Evolutionary conservation across 2,888 invertebrate genomes (phyloP), one percentile per base, ranked within the genome.

Genomic region (Cataglyphis cursor): DNA sequence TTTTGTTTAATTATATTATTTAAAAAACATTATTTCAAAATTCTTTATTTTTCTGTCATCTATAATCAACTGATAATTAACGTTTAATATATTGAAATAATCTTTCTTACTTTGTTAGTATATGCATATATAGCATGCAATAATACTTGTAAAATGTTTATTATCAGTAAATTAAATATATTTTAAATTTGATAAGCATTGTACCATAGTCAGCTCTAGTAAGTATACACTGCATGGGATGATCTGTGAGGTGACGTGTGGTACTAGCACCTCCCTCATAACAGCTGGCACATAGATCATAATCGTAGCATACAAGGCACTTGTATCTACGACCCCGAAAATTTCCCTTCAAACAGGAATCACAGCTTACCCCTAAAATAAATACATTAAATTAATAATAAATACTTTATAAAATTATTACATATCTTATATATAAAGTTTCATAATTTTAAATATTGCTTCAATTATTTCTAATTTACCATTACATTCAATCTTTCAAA

Each of bases 211-310:
- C 99, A 95, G 98, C 97, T 95, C 99, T 97, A 91, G 99, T 99
- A 94, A 99, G 97, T 93, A 99, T 99, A 95, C 99, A 99, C 96
- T 99, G 99, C 98, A 99, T 99, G 84, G 99, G 99, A 96, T 99
- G 99, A 95, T 99, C 99, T 92, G 98, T 97, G 91, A 98, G 97
- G 95, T 99, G 99, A 93, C 98, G 97, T 90, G 98, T 98, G 92
- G 98, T 98, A 88, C 97, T 98, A 89, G 98, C 98, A 93, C 98
- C 98, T 92, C 97, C 97, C 95, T 99, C 99, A 95, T 98, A 99
- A 95, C 99, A 99, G 93, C 97, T 97, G 93, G 99, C 98, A 96
- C 99, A 99, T 93, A 99, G 96, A 96, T 99, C 99, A 96, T 99
- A 99, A 96, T 99, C 99, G 96, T 98, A 99, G 96, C 99, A 99